A percentile compares a stretch with the other conserved stretches of the same genome.
These are phyloP conservation scores for Heliconius melpomene DNA, from an alignment of 1,140 invertebrate genomes.

Conservation along the genomic window DNA sequence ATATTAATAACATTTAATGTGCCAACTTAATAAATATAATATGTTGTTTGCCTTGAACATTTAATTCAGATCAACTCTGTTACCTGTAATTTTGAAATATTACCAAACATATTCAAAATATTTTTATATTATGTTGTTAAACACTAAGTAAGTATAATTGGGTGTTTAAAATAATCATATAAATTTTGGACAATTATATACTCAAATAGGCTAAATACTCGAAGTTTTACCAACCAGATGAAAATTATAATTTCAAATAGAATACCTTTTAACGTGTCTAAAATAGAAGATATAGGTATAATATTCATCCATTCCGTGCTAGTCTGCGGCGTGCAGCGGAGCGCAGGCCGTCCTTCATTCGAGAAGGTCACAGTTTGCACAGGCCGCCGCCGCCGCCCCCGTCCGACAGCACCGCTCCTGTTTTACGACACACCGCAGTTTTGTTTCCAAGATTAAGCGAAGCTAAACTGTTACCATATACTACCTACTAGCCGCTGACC, in stretches of 20 bases:
- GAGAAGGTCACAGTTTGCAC: constrained; percentile 69
- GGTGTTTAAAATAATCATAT: too few species aligned
- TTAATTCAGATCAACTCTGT: too few species aligned
- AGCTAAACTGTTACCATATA: constrained; percentile 56
- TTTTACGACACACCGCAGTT: constrained; percentile 64
- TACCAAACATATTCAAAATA: too few species aligned
- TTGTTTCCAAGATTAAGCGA: constrained; percentile 72
- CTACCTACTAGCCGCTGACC: constrained; percentile 48
- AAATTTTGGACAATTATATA: too few species aligned
- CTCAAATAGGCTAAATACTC: too few species aligned
- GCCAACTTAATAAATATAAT: too few species aligned
- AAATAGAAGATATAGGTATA: neutral
- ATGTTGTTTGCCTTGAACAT: too few species aligned
- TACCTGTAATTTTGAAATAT: too few species aligned
- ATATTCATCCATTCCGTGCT: constrained; percentile 26
- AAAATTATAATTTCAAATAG: neutral
- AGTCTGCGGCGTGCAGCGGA: constrained; percentile 47
- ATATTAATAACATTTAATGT: too few species aligned
- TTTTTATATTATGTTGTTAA: too few species aligned
- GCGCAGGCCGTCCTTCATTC: constrained; percentile 60
- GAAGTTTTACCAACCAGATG: neutral
- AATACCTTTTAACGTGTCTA: neutral
- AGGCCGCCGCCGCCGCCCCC: constrained; percentile 44
- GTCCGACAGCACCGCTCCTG: constrained; percentile 47
- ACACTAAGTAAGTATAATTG: too few species aligned